Percentiles rank a stretch among this genome's conserved stretches.
Conservation (phyloP, 2,113 vertebrate species). For the Brachionichthys hirsutus region DNA sequence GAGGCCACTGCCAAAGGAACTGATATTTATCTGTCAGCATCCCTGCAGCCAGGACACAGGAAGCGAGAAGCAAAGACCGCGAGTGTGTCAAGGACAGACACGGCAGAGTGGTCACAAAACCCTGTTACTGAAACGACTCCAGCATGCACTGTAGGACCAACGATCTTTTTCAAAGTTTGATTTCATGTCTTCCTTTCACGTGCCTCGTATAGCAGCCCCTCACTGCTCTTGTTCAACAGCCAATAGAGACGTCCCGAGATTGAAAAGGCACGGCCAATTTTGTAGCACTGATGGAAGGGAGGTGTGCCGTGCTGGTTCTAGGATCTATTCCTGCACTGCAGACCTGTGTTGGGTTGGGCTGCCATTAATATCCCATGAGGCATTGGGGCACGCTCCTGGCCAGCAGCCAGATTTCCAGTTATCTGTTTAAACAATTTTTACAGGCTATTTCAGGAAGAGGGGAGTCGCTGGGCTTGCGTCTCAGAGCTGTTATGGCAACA, state of each 20-base stretch:
- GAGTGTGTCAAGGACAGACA: slow-evolving; percentile 22
- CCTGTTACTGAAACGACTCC: slow-evolving; percentile 14
- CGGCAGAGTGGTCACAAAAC: slow-evolving; percentile 14
- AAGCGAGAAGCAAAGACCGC: slow-evolving; percentile 21
- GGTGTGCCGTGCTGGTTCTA: slow-evolving; percentile 66
- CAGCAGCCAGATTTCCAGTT: slow-evolving; percentile 71
- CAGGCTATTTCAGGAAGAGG: slow-evolving; percentile 77
- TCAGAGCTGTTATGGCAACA: slow-evolving; percentile 50
- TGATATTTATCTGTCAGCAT: slow-evolving; percentile 70
- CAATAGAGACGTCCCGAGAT: slow-evolving; percentile 72
- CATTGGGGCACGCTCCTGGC: slow-evolving; percentile 75
- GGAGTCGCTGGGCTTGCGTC: slow-evolving; percentile 53
- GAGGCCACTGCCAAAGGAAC: slow-evolving; percentile 84
- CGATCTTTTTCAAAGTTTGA: slow-evolving; percentile 16
- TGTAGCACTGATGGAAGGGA: slow-evolving; percentile 60
- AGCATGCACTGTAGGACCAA: neutral
- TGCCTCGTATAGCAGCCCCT: slow-evolving; percentile 43
- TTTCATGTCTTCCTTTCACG: slow-evolving; percentile 41
- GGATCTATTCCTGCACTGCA: slow-evolving; percentile 71
- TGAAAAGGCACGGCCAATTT: slow-evolving; percentile 68
- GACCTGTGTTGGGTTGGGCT: slow-evolving; percentile 64
- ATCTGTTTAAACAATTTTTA: slow-evolving; percentile 81
- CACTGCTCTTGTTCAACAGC: slow-evolving; percentile 67
- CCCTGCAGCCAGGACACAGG: slow-evolving; percentile 19
- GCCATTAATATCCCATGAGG: slow-evolving; percentile 75